Conservation (phyloP, 2,888 invertebrate genomes). For the Pristionchus mayeri region DNA sequence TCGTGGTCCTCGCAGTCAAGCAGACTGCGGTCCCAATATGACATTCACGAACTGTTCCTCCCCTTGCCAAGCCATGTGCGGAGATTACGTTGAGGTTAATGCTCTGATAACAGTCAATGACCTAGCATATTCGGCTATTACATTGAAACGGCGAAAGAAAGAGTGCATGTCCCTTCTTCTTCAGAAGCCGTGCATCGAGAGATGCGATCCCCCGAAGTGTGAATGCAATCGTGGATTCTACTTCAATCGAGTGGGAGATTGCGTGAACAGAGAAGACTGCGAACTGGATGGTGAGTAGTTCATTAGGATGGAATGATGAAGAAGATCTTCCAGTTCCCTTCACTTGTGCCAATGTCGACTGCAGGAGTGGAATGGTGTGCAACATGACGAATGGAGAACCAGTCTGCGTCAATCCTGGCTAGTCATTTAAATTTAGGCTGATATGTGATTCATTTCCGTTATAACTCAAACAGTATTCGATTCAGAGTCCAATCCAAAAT, state of each 20-base stretch:
- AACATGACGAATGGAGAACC: slow-evolving; percentile 12
- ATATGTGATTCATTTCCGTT: neutral
- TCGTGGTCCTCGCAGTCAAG: no score
- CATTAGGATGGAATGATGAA: neutral
- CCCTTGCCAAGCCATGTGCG: no score
- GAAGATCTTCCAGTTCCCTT: neutral
- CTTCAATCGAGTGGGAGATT: neutral
- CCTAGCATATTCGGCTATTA: no score
- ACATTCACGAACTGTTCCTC: no score
- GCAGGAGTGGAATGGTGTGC: neutral
- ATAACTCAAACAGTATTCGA: no score
- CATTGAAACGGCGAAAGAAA: no score
- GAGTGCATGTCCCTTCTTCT: no score
- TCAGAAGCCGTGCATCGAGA: no score
- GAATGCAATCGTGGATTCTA: neutral
- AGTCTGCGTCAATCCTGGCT: neutral
- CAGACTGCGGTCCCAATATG: no score
- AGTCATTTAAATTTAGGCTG: neutral
- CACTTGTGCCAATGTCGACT: slow-evolving; percentile 33
- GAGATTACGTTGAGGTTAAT: no score
- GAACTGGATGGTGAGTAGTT: slow-evolving; percentile 2
- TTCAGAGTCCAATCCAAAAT: no score
- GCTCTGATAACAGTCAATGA: no score
- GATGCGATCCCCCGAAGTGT: neutral
- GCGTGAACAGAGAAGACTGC: slow-evolving; percentile 6